Conservation (phyloP, 1,140 invertebrate genomes). For the Acromyrmex echinatior region DNA sequence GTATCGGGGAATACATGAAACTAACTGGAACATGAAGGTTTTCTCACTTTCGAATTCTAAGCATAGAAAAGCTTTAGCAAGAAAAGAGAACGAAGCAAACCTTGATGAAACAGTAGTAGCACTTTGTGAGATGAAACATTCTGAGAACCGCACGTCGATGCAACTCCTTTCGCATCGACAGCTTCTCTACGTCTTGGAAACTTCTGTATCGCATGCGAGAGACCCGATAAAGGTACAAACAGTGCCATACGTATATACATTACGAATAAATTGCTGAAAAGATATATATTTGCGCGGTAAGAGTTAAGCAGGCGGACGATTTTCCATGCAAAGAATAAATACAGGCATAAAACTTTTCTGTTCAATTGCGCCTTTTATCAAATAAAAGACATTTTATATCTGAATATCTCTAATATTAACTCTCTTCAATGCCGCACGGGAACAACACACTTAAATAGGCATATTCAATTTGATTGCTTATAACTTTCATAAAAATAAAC, state of each 20-base stretch:
- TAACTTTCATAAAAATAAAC: no score
- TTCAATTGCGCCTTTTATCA: background rate
- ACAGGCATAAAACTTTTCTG: background rate
- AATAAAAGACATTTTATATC: background rate
- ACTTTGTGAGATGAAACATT: slow-evolving; percentile 59
- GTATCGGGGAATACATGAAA: slow-evolving; percentile 7
- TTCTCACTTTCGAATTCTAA: slow-evolving; percentile 5
- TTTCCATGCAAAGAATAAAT: slow-evolving; percentile 1
- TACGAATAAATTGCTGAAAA: slow-evolving; percentile 27
- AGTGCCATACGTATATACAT: no score
- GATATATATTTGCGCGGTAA: background rate
- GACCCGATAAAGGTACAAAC: slow-evolving; percentile 15
- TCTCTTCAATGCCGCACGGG: no score
- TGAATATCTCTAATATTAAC: background rate
- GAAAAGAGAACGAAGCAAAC: background rate
- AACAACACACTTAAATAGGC: no score
- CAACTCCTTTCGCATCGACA: background rate
- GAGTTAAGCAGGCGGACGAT: background rate
- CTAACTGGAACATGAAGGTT: slow-evolving; percentile 8
- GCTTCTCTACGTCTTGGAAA: slow-evolving; percentile 31
- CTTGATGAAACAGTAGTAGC: slow-evolving; percentile 35
- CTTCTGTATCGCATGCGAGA: slow-evolving; percentile 33
- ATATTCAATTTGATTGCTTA: no score
- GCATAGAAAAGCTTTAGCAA: slow-evolving; percentile 5
- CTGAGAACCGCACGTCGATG: slow-evolving; percentile 9